These are phyloP conservation scores for Actinernus sp. DNA, from an alignment of 92 coral and sea anemone species.

Conservation along the genomic window DNA sequence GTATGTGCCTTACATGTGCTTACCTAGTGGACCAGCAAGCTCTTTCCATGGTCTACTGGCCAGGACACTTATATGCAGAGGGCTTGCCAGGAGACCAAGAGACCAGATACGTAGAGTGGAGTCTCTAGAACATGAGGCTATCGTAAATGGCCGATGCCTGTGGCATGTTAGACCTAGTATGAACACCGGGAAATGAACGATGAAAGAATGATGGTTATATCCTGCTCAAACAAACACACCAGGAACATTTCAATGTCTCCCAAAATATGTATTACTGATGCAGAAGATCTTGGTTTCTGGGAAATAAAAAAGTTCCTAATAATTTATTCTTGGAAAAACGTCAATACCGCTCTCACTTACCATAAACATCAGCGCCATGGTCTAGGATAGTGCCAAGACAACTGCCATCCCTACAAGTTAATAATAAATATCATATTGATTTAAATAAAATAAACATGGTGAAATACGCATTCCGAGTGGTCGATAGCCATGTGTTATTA, in stretches of 20 bases:
- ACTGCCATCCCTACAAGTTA: slow-evolving; percentile 65
- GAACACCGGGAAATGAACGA: too few relatives aligned
- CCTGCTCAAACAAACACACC: too few relatives aligned
- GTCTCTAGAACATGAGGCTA: slow-evolving; percentile 98
- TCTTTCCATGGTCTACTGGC: slow-evolving; percentile 81
- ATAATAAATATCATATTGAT: not conserved
- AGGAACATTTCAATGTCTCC: too few relatives aligned
- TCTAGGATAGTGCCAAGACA: slow-evolving; percentile 87
- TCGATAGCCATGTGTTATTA: too few relatives aligned
- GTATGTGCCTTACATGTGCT: too few relatives aligned
- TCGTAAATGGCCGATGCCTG: slow-evolving; percentile 88
- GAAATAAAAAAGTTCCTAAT: too few relatives aligned
- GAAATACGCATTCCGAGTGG: too few relatives aligned
- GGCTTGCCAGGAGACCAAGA: slow-evolving; percentile 63
- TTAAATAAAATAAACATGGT: not conserved
- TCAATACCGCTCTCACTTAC: too few relatives aligned
- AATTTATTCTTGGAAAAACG: too few relatives aligned
- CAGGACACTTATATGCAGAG: slow-evolving; percentile 80
- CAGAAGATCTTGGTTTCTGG: too few relatives aligned
- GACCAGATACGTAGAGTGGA: slow-evolving; percentile 97
- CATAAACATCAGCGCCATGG: slow-evolving; percentile 99
- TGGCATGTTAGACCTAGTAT: slow-evolving; percentile 87
- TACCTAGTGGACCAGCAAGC: slow-evolving; percentile 65
- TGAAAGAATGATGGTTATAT: too few relatives aligned
- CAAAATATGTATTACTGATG: too few relatives aligned